A percentile compares a stretch with the other conserved stretches of the same genome.
Conservation (phyloP, 2,113 vertebrate species). For the Craseonycteris thonglongyai region DNA sequence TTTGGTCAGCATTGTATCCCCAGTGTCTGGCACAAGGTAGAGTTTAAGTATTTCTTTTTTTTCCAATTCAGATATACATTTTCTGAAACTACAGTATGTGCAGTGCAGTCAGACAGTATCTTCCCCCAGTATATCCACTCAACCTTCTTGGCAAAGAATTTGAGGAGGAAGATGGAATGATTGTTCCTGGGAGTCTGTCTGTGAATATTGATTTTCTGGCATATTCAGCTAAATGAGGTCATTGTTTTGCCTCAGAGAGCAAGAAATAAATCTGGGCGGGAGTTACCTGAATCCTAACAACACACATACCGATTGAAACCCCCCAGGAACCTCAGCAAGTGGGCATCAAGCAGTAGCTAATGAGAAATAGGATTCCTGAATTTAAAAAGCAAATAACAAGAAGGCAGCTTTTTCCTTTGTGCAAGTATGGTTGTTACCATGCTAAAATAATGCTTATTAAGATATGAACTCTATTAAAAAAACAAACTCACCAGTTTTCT, state of each 20-base stretch:
- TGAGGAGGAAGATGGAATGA: conserved; percentile 8
- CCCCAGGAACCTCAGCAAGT: neutral
- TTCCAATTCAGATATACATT: neutral
- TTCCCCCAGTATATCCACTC: neutral
- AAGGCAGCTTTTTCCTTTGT: neutral
- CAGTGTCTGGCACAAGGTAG: neutral
- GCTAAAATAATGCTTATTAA: neutral
- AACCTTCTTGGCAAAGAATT: conserved; percentile 8
- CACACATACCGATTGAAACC: neutral
- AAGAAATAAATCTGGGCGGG: neutral
- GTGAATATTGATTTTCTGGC: neutral
- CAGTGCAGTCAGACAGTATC: neutral
- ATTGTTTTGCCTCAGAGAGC: neutral
- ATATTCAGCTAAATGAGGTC: neutral
- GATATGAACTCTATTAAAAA: neutral
- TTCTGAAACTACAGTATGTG: neutral
- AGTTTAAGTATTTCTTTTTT: neutral
- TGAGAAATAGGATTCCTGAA: neutral
- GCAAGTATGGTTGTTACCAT: neutral
- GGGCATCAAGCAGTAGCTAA: neutral
- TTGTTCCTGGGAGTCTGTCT: neutral
- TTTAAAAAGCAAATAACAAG: neutral
- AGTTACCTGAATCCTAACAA: neutral
- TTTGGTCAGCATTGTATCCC: neutral
- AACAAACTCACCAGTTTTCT: neutral